phyloP scores from a whole-genome alignment of 2,113 vertebrate species.

The Xiphias gladius region DNA sequence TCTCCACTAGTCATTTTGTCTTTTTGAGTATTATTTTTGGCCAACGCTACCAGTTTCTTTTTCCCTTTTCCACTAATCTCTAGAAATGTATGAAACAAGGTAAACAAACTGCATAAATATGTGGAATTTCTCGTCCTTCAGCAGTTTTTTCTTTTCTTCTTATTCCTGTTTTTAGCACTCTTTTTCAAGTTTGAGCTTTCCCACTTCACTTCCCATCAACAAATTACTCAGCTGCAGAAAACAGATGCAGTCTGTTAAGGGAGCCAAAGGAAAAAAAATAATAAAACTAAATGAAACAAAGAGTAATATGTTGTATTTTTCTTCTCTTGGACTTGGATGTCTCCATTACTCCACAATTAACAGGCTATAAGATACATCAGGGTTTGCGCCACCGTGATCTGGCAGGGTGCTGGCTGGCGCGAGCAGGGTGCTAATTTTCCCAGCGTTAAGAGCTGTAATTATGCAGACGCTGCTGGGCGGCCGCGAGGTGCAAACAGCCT shows the following conservation, averaged over 20 bases:
- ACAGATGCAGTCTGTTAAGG: background rate
- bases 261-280: background rate
- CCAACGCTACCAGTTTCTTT: background rate
- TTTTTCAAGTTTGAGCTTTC: background rate
- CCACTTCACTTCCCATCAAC: background rate
- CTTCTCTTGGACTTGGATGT: slow-evolving; percentile 37
- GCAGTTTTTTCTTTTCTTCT: background rate
- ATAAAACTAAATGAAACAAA: slow-evolving; percentile 3
- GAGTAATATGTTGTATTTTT: slow-evolving; percentile 32
- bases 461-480: slow-evolving; percentile 89
- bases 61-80: background rate
- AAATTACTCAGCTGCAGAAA: background rate
- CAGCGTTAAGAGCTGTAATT: slow-evolving; percentile 92
- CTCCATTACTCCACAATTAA: slow-evolving; percentile 65
- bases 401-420: slow-evolving; percentile 51
- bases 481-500: slow-evolving; percentile 91
- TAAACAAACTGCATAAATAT: background rate
- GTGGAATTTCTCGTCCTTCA: too few relatives aligned
- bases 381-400: slow-evolving; percentile 52
- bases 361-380: slow-evolving; percentile 45
- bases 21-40: background rate
- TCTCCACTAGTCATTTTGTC: too few relatives aligned
- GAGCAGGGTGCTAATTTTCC: slow-evolving; percentile 92
- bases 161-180: background rate
- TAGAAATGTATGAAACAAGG: background rate